Conservation (phyloP, 2,888 invertebrate species). For the Cerastis rubricosa region DNA sequence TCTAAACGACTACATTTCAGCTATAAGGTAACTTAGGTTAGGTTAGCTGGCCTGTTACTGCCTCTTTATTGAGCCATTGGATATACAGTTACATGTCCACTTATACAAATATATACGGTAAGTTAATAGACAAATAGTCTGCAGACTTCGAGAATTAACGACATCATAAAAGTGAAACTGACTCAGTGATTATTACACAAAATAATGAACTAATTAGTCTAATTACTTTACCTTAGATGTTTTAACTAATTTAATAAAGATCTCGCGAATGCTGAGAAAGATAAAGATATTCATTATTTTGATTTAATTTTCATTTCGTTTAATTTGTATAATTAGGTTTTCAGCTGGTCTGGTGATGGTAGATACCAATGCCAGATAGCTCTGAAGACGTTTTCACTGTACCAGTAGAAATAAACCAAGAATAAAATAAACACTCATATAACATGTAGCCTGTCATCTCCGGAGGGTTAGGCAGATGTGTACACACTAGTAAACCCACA, state of each 20-base stretch:
- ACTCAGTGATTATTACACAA: constrained; percentile 66
- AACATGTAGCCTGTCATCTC: too few species aligned
- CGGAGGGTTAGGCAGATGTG: too few species aligned
- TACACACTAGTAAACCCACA: too few species aligned
- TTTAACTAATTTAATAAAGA: constrained; percentile 48
- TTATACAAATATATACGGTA: too few species aligned
- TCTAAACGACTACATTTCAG: not conserved
- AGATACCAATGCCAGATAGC: not conserved
- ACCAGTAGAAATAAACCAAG: not conserved
- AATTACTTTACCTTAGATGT: constrained; percentile 59
- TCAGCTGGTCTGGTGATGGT: not conserved
- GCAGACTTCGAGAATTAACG: constrained; percentile 68
- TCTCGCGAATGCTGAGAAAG: constrained; percentile 25
- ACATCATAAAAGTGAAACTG: constrained; percentile 68
- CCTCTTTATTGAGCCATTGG: too few species aligned
- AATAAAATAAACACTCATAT: not conserved
- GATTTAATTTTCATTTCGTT: constrained; percentile 32
- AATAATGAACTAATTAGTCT: constrained; percentile 69
- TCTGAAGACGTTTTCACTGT: not conserved
- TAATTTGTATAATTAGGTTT: constrained; percentile 20
- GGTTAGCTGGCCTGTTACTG: too few species aligned
- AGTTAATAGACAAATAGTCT: constrained; percentile 64
- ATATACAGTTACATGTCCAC: too few species aligned
- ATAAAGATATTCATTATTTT: constrained; percentile 40
- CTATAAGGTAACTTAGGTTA: too few species aligned